Evolutionary conservation across 1,140 invertebrate genomes (phyloP), one percentile per base, ranked within the genome.

Genomic region (Lamellibrachia luymesi): DNA sequence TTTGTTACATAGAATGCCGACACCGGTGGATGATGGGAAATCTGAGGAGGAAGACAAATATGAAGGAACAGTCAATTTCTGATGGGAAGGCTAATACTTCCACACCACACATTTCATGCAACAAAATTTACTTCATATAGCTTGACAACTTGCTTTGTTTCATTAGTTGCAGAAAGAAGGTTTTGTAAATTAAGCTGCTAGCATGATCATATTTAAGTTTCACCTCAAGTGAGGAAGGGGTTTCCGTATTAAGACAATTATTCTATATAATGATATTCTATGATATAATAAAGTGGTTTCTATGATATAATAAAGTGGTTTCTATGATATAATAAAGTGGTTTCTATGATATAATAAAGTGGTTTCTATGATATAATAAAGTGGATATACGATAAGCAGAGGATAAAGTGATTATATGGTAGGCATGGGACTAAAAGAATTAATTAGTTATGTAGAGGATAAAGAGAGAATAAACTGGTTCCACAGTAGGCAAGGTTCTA

Each of bases 1-100:
- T 99, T 99, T 1, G 98, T 98, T 4, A 99, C 98, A 96, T 99
- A 99, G 95, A 99, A 98, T 1, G 98, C 98, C 51, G 98, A 98
- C 7, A 99, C 97, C 2, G 98, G 98, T 38, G 98, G 98, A 97
- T 99, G 98, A 96, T 99, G 98, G 2, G 98, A 99, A 0, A 99
- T 97, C 98, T 97, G 94, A 7, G 0, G 4, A 93, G n/a, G 25
- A 91, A 93, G 38, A 92, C 89, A 7, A 51, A 50, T 51, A 91
- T 51, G 91, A 91, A 10, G 91, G 91, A 51, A 91, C 10, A 25
- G 17, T 27, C 89, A 90, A 90, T 80, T 80, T 80, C 64, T 80
- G 13, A 8, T 80, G 64, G 64, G 64, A 80, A 80, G 64, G 13
- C 13, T 80, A 56, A 80, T 80, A 80, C 17, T 80, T 0, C 64